Conservation (phyloP, 2,113 vertebrate species). For the Ahaetulla prasina region DNA sequence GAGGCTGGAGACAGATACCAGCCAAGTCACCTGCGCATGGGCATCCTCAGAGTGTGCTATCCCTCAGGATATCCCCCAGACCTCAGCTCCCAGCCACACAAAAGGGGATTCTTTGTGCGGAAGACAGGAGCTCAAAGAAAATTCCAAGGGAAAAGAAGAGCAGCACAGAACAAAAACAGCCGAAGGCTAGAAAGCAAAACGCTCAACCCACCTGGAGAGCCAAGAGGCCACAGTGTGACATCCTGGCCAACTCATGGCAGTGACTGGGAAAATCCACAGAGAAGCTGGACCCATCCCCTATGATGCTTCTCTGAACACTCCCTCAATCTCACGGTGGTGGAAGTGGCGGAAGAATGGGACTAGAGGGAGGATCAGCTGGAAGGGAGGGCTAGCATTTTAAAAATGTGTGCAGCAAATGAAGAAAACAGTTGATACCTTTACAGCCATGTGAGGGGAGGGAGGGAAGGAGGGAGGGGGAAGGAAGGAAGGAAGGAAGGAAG, state of each 20-base stretch:
- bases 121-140: constrained; percentile 22
- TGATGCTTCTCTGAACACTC: constrained; percentile 56
- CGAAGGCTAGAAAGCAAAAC: constrained; percentile 60
- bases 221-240: constrained; percentile 39
- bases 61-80: neutral
- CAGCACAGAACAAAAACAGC: constrained; percentile 49
- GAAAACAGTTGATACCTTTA: constrained; percentile 64
- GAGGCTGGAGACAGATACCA: neutral
- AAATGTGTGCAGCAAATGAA: constrained; percentile 45
- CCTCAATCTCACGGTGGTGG: constrained; percentile 61
- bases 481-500: neutral
- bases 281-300: constrained; percentile 55
- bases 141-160: constrained; percentile 15
- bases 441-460: constrained; percentile 61
- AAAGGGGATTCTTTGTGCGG: constrained; percentile 30
- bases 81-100: constrained; percentile 32
- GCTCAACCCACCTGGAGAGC: constrained; percentile 74
- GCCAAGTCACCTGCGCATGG: neutral
- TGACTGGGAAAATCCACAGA: constrained; percentile 47
- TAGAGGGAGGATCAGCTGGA: constrained; percentile 29
- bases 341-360: constrained; percentile 35
- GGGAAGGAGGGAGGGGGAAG: constrained; percentile 2
- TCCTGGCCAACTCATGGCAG: constrained; percentile 53
- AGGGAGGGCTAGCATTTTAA: constrained; percentile 33
- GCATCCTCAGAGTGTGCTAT: neutral